phyloP scores from a whole-genome alignment of 2,888 invertebrate species.

The Labia minor region DNA sequence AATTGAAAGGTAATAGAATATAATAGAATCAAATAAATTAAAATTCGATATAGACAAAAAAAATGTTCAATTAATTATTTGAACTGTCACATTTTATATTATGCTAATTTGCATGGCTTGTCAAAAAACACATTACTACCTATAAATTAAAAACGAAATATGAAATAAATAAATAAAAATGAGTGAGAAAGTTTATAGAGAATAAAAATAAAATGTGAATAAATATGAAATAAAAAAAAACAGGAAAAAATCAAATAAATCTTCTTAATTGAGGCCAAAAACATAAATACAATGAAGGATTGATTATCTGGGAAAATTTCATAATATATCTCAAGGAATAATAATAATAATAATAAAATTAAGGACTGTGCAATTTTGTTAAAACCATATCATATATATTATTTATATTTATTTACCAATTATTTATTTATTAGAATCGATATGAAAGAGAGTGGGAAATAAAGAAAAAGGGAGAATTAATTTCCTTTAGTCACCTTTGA shows the following conservation, averaged over 20 bases:
- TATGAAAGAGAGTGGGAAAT: too few species aligned
- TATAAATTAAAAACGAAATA: background rate
- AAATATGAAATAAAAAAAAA: background rate
- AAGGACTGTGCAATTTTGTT: too few species aligned
- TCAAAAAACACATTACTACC: background rate
- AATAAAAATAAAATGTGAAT: background rate
- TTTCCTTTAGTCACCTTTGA: too few species aligned
- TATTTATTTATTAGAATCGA: too few species aligned
- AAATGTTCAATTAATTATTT: background rate
- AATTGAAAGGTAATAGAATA: background rate
- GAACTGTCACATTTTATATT: background rate
- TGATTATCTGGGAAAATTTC: too few species aligned
- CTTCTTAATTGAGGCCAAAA: background rate
- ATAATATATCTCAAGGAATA: too few species aligned
- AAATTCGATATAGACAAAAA: background rate
- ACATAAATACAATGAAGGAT: too few species aligned
- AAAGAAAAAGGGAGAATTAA: too few species aligned
- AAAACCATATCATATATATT: too few species aligned
- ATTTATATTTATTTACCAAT: too few species aligned
- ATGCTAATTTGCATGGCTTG: background rate
- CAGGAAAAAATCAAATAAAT: background rate
- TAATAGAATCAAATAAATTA: background rate
- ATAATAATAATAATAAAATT: too few species aligned
- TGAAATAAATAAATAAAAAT: background rate
- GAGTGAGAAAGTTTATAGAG: too few species aligned